Base-by-base conservation (phyloP, 2,888 invertebrate species). In the Callimorpha dominula region DNA sequence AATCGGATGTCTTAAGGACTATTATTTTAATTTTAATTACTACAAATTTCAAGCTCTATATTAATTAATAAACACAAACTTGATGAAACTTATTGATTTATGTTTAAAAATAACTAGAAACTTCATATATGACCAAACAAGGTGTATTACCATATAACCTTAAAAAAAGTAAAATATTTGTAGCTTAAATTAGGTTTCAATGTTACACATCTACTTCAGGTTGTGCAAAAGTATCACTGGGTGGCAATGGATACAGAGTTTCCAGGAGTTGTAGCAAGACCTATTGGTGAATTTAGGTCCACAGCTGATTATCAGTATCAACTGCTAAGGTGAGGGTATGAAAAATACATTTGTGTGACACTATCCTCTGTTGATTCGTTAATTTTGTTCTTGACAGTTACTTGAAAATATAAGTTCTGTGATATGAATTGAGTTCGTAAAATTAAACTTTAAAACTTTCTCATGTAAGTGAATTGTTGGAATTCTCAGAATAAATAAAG, bases 231-330 rank as follows among this genome's bases (percentile, higher is more conserved):
- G 86, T 98, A 97, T 91, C 97, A 97, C 84, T 98, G 97, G 96
- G 97, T 98, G 68, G 98, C 98, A 60, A 98, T 98, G 99, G 99
- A 99, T 92, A 99, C 99, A 46, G 99, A 99, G 93, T 99, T 99
- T 94, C 99, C 99, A 7, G 99, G 99, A 65, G 99, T 99, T 42
- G 99, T 99, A 50, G 99, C 99, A 17, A 96, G 99, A 77, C 99
- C 99, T 0, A 98, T 99, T 84, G 99, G 99, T 68, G 98, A 98
- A 95, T 99, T 99, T 89, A 96, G 98, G 86, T 98, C 98, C 73
- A 98, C 98, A 72, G 98, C 98, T 40, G 99, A 99, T 90, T 99
- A 99, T 89, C 98, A 99, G 88, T 99, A 99, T 93, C 99, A 99
- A 91, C 96, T 99, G 81, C 95, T 99, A 81, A 97, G 98, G 89